phyloP scores from a whole-genome alignment of 1,140 invertebrate genomes.

The Sminthurinus signatus region DNA sequence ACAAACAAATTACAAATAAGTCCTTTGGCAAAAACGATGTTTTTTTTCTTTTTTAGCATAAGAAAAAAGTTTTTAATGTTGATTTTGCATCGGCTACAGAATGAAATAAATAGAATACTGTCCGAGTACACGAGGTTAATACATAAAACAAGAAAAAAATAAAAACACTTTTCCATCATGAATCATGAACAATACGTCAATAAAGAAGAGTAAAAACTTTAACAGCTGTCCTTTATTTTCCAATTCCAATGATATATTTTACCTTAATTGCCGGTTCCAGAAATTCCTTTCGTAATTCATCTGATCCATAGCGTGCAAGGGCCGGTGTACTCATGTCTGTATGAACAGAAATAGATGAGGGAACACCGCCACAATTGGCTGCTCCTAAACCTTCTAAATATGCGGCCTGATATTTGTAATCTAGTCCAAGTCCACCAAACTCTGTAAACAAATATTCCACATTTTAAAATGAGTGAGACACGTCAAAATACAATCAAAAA shows the following conservation, averaged over 20 bases:
- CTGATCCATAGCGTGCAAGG: slow-evolving; percentile 51
- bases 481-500: background rate
- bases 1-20: no score
- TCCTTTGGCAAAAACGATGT: no score
- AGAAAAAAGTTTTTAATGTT: no score
- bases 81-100: no score
- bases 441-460: slow-evolving; percentile 46
- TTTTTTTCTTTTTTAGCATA: no score
- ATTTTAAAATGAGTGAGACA: background rate
- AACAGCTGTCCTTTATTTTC: slow-evolving; percentile 53
- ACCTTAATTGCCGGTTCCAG: slow-evolving; percentile 53
- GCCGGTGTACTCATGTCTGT: background rate
- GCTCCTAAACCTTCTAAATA: slow-evolving; percentile 53
- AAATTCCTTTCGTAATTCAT: slow-evolving; percentile 54
- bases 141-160: no score
- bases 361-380: slow-evolving; percentile 50
- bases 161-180: no score
- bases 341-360: slow-evolving; percentile 56
- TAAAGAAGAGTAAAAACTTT: no score
- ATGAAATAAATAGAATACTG: no score
- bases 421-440: slow-evolving; percentile 56
- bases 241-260: slow-evolving; percentile 54
- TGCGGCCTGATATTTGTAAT: slow-evolving; percentile 54
- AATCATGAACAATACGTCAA: no score
- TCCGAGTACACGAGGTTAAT: no score